Conservation (phyloP, 2,888 invertebrate species). For the Anodontia alba region DNA sequence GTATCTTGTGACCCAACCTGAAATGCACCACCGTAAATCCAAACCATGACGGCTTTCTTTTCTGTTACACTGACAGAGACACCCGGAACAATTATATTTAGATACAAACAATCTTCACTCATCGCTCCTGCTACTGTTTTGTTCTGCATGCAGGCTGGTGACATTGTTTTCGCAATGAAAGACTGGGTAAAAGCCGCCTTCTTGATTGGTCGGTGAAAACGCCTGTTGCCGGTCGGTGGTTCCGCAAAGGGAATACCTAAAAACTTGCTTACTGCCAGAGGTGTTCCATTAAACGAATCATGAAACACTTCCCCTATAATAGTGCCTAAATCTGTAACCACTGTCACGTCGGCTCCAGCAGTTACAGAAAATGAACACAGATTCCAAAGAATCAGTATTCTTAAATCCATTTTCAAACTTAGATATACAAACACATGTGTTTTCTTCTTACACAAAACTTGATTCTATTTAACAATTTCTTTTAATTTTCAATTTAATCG, state of each 20-base stretch:
- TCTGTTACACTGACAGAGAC: not conserved
- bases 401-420: no score
- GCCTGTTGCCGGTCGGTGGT: conserved; percentile 9
- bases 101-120: conserved; percentile 36
- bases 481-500: no score
- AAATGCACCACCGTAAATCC: conserved; percentile 37
- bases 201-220: conserved; percentile 35
- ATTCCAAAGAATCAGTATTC: no score
- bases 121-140: not conserved
- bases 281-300: not conserved
- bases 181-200: conserved; percentile 15
- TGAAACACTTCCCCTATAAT: conserved; percentile 2
- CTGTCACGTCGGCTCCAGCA: conserved; percentile 1
- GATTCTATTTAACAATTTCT: no score
- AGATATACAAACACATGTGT: no score
- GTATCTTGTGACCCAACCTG: not conserved
- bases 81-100: conserved; percentile 28
- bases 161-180: conserved; percentile 8
- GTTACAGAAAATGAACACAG: no score
- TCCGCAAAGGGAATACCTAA: conserved; percentile 40
- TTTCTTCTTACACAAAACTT: no score
- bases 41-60: conserved; percentile 30
- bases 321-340: conserved; percentile 20
- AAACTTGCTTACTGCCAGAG: not conserved
- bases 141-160: not conserved